Base-by-base conservation (phyloP, 23 tunicate genomes). In the Botrylloides violaceus region DNA sequence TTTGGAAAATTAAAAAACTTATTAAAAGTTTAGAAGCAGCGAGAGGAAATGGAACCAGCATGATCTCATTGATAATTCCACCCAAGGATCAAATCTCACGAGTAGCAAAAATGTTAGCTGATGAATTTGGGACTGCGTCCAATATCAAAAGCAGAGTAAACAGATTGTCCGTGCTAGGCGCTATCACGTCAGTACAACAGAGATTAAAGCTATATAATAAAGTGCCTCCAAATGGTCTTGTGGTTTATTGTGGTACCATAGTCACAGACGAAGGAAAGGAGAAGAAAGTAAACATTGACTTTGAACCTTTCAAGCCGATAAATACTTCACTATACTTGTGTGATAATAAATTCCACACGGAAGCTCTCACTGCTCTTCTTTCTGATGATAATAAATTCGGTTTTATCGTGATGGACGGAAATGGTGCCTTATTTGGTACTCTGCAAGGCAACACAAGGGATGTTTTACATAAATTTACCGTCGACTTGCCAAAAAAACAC, bases 201-300 rank as follows among this genome's bases (percentile, higher is more conserved):
- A 66, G 98, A 64, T 77, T 93, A 1, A 93, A 93, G 61, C 75
- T 93, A 34, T 93, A 93, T 48, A 85, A 93, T 36, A 93, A 81
- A 73, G 98, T 93, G 5, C 98, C 98, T 0, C 57, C 77, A 2
- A 93, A 93, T 78, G 98, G 98, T n/a, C 84, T 93, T 34, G 98
- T 93, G 24, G 98, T 93, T 3, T 93, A 93, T 68, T 93, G 98
- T 78, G 98, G 98, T 18, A 93, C 98, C 2, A 93, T 93, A 50
- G 92, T 93, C 20, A 93, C 98, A 21, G 98, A 93, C 72, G 98
- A 93, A 77, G 98, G 98, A 59, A 93, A 86, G 49, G 98, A 93
- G 60, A 93, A 93, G 63, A 93, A 93, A 73, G 98, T 93, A 1
- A 93, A 87, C 76, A 93, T 93, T 56, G 98, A 93, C 81, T 93